Conservation (phyloP, 2,888 invertebrate species). For the Caenorhabditis zanzibari region DNA sequence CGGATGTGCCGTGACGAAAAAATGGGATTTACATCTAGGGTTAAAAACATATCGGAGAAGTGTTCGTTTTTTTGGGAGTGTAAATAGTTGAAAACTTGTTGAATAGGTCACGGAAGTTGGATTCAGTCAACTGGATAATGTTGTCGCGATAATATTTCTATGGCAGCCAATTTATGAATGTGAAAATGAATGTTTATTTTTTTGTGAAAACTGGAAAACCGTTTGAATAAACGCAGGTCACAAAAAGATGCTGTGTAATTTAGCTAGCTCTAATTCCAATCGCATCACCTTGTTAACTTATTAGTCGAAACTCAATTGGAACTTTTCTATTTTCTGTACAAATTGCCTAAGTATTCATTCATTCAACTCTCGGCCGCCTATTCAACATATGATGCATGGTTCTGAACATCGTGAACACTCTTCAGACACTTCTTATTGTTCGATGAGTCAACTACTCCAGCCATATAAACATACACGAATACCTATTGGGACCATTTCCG, state of each 20-base stretch:
- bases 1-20: constrained; percentile 22
- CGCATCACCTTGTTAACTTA: too few species aligned
- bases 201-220: background rate
- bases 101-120: constrained; percentile 23
- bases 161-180: background rate
- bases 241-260: too few species aligned
- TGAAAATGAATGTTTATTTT: too few species aligned
- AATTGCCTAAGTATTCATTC: background rate
- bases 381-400: constrained; percentile 9
- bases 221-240: background rate
- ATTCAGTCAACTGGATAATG: constrained; percentile 5
- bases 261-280: too few species aligned
- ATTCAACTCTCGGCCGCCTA: background rate
- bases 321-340: background rate
- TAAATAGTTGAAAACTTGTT: constrained; percentile 3
- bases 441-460: constrained; percentile 28
- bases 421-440: constrained; percentile 8
- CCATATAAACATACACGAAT: constrained; percentile 15
- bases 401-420: background rate
- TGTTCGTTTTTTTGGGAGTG: constrained; percentile 13
- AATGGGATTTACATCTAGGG: constrained; percentile 11
- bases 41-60: constrained; percentile 12
- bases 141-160: background rate
- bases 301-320: background rate
- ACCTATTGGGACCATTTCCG: constrained; percentile 60